Evolutionary conservation across 2,888 invertebrate genomes (phyloP).

Genomic region (Eristalis pertinax): DNA sequence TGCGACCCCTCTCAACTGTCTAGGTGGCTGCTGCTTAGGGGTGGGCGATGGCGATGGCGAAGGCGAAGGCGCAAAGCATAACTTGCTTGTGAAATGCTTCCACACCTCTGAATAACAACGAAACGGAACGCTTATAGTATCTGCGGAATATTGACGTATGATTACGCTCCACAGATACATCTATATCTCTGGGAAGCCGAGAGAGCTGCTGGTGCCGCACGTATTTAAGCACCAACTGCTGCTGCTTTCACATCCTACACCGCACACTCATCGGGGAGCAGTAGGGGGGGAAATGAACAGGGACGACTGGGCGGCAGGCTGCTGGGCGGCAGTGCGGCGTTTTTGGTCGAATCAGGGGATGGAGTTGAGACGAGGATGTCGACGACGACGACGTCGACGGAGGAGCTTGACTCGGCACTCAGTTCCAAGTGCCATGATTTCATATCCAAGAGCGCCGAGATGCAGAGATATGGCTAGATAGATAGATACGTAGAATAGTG

Average conservation of each 20-base stretch:
- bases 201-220: constrained; percentile 57
- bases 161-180: constrained; percentile 64
- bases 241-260: constrained; percentile 28
- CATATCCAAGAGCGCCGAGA: constrained; percentile 65
- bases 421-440: constrained; percentile 72
- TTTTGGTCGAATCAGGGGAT: background rate
- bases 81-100: constrained; percentile 71
- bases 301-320: background rate
- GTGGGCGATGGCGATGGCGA: background rate
- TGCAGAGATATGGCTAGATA: constrained; percentile 60
- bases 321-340: background rate
- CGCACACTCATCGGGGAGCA: background rate
- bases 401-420: constrained; percentile 68
- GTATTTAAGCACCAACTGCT: constrained; percentile 70
- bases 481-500: constrained; percentile 40
- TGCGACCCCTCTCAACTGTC: constrained; percentile 53
- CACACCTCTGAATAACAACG: constrained; percentile 73
- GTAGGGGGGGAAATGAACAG: background rate
- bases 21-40: constrained; percentile 44
- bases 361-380: background rate
- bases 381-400: constrained; percentile 8
- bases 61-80: constrained; percentile 55
- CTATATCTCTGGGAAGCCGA: constrained; percentile 56
- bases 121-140: constrained; percentile 72
- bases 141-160: constrained; percentile 71